Evolutionary conservation across 2,113 vertebrate species (phyloP).

Genomic region (Pedionomus torquatus): DNA sequence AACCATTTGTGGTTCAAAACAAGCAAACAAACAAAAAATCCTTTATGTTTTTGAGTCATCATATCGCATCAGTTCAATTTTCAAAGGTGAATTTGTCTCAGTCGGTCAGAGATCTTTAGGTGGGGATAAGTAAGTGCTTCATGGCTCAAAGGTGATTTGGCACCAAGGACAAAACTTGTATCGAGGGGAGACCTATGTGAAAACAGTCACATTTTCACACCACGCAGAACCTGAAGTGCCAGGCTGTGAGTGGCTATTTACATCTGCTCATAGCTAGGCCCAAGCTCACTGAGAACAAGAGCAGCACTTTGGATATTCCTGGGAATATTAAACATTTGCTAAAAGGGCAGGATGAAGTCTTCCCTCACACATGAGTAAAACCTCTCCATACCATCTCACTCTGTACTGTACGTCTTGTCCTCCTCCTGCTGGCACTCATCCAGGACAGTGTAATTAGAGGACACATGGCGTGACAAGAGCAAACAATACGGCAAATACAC

Average conservation of each 20-base stretch:
- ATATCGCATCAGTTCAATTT: background rate
- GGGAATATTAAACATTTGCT: background rate
- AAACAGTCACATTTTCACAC: background rate
- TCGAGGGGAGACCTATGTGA: background rate
- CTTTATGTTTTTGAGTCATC: conserved; percentile 41
- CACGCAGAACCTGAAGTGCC: background rate
- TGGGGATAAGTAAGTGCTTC: background rate
- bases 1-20: conserved; percentile 14
- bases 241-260: background rate
- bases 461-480: background rate
- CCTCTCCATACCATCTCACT: background rate
- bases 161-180: background rate
- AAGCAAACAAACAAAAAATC: conserved; percentile 4
- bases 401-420: background rate
- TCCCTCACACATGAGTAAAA: background rate
- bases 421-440: conserved; percentile 1
- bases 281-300: background rate
- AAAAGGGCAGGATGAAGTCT: background rate
- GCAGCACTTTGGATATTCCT: background rate
- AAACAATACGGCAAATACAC: background rate
- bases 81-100: conserved; percentile 30
- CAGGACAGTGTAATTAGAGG: background rate
- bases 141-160: background rate
- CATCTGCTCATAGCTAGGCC: background rate
- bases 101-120: background rate